Evolutionary conservation across 2,113 vertebrate species (phyloP).

Genomic region (Mustelus asterias): DNA sequence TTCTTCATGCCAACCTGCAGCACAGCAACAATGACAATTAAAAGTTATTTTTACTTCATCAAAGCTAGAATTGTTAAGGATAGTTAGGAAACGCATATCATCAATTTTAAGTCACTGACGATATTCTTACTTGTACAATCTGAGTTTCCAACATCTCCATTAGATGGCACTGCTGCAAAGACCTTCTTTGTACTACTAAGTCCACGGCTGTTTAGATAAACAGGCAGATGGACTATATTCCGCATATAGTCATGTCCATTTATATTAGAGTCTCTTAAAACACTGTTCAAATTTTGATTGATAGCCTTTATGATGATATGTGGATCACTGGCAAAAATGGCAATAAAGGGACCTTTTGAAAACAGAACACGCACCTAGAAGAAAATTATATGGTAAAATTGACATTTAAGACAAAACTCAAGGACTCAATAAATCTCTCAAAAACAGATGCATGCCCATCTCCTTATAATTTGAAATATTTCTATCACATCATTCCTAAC

Average conservation of each 20-base stretch:
- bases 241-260: slow-evolving; percentile 98
- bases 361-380: slow-evolving; percentile 86
- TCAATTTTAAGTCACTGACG: fast-evolving
- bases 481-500: background rate
- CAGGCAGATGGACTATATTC: slow-evolving; percentile 92
- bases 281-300: slow-evolving; percentile 97
- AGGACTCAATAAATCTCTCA: background rate
- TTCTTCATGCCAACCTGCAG: slow-evolving; percentile 76
- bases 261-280: slow-evolving; percentile 95
- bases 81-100: background rate
- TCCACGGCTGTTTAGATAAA: slow-evolving; percentile 94
- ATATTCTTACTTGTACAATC: slow-evolving; percentile 58
- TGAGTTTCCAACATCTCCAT: slow-evolving; percentile 66
- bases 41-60: slow-evolving; percentile 2
- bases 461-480: background rate
- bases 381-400: slow-evolving; percentile 8
- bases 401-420: background rate
- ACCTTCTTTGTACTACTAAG: slow-evolving; percentile 77
- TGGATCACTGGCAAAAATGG: slow-evolving; percentile 95
- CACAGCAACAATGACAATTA: slow-evolving; percentile 12
- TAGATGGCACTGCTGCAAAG: slow-evolving; percentile 65
- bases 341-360: slow-evolving; percentile 95
- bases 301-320: slow-evolving; percentile 99
- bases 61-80: background rate
- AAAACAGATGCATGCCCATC: background rate